phyloP scores from a whole-genome alignment of 2,113 vertebrate genomes.

The Sciurus niger region DNA sequence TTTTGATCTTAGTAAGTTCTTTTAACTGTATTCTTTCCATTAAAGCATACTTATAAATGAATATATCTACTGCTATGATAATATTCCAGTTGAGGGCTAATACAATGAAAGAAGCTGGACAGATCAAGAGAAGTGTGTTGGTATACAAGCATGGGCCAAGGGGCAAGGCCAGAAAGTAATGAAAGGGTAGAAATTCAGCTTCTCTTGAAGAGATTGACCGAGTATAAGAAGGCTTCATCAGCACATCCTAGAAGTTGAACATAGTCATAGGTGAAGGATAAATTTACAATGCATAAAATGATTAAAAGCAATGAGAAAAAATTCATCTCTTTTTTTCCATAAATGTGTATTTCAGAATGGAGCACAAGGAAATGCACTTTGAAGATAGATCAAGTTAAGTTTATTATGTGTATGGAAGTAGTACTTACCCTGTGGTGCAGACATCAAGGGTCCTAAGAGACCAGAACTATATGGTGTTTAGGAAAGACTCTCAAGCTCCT shows the following conservation, averaged over 20 bases:
- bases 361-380: not conserved
- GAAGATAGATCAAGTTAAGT: not conserved
- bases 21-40: not conserved
- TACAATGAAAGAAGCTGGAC: not conserved
- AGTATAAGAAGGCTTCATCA: not conserved
- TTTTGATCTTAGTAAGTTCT: not conserved
- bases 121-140: not conserved
- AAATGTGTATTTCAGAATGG: not conserved
- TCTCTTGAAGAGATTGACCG: not conserved
- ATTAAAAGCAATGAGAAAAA: not conserved
- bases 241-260: not conserved
- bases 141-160: not conserved
- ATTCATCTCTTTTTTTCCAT: not conserved
- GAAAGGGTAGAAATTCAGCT: not conserved
- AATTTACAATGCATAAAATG: not conserved
- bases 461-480: not conserved
- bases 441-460: not conserved
- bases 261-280: not conserved
- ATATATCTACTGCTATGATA: not conserved
- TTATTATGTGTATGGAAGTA: not conserved
- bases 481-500: not conserved
- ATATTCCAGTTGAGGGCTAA: not conserved
- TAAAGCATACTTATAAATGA: conserved; percentile 10
- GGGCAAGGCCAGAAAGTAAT: not conserved
- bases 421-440: not conserved